Percentiles rank a stretch among this genome's conserved stretches.
phyloP scores from a whole-genome alignment of 2,888 invertebrate species.

The Apoda limacodes region DNA sequence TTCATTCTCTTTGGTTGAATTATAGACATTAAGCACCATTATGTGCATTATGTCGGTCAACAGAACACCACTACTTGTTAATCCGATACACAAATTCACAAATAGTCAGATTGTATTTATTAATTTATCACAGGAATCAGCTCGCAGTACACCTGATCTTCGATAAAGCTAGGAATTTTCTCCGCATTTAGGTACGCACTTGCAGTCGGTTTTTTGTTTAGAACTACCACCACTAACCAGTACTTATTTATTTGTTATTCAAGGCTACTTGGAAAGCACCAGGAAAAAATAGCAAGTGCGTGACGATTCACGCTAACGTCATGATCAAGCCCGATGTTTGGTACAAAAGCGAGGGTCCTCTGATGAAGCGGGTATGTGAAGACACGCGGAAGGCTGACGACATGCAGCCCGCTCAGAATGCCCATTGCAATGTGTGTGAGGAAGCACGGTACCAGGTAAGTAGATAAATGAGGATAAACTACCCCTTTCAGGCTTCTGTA shows the following conservation, averaged over 20 bases:
- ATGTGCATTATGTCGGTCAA: no score
- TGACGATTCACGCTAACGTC: constrained; percentile 48
- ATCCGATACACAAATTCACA: no score
- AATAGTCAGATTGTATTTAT: no score
- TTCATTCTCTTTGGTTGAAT: no score
- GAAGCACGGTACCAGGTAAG: constrained; percentile 53
- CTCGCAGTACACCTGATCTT: no score
- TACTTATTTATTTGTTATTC: constrained; percentile 4
- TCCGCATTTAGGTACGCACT: no score
- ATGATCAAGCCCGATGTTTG: constrained; percentile 51
- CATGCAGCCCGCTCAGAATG: constrained; percentile 46
- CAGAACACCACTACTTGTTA: no score
- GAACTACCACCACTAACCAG: no score
- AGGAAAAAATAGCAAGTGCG: constrained; percentile 46
- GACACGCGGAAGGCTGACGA: constrained; percentile 50
- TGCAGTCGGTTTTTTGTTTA: no score
- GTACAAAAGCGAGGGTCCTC: constrained; percentile 47
- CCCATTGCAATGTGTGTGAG: constrained; percentile 44
- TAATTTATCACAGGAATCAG: no score
- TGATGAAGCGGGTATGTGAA: constrained; percentile 47
- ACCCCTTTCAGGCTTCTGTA: not conserved
- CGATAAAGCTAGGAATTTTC: no score
- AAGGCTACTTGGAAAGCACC: constrained; percentile 52
- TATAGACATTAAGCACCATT: no score
- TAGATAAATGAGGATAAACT: not conserved